Percentiles rank a stretch among this genome's conserved stretches.
Conservation (phyloP, 2,888 invertebrate species). For the Ormyrus pomaceus region DNA sequence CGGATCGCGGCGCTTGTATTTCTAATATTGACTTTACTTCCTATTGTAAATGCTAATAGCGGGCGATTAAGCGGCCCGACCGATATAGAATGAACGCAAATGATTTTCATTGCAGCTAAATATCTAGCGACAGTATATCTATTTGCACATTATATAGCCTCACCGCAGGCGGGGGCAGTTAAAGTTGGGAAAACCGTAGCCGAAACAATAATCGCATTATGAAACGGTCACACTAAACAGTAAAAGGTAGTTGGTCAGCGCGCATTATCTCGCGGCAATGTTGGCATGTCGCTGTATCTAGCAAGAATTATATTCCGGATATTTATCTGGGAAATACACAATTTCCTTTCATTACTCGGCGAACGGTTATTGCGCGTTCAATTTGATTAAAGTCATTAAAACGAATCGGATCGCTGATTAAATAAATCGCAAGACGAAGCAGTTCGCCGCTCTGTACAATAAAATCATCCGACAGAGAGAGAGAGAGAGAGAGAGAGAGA, state of each 20-base stretch:
- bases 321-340: not conserved
- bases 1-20: too few relatives aligned
- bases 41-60: not conserved
- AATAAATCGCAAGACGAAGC: too few relatives aligned
- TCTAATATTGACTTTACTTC: too few relatives aligned
- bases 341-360: not conserved
- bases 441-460: too few relatives aligned
- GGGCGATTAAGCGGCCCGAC: not conserved
- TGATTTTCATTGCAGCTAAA: conserved; percentile 13
- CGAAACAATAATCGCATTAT: conserved; percentile 21
- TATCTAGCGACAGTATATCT: not conserved
- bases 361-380: not conserved
- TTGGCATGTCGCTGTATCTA: not conserved
- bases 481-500: too few relatives aligned
- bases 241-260: not conserved
- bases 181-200: not conserved
- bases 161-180: conserved; percentile 8
- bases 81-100: conserved; percentile 7
- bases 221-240: not conserved
- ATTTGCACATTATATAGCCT: not conserved
- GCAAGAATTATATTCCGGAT: not conserved
- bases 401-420: too few relatives aligned
- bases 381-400: too few relatives aligned
- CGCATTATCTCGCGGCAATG: not conserved
- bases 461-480: too few relatives aligned